Conservation (phyloP, 2,797 vertebrate species). For the Myotis planiceps region DNA sequence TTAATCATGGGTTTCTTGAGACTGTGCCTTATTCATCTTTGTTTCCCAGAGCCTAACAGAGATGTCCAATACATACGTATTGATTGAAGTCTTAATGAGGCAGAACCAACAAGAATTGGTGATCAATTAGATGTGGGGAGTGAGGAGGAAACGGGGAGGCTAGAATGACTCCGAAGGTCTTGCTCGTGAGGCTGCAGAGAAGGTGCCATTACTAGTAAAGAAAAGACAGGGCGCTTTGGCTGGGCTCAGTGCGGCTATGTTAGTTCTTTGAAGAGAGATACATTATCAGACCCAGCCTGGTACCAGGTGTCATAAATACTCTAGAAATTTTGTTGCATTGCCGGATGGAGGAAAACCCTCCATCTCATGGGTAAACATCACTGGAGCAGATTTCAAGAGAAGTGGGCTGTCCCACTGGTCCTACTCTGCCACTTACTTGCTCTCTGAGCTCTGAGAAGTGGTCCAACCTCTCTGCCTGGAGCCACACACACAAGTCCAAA, state of each 20-base stretch:
- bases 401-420: background rate
- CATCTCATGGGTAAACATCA: background rate
- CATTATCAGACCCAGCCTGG: background rate
- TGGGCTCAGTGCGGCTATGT: background rate
- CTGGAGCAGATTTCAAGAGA: background rate
- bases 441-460: background rate
- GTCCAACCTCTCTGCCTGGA: background rate
- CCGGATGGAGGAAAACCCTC: background rate
- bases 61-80: background rate
- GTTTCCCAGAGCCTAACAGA: constrained; percentile 53
- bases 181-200: background rate
- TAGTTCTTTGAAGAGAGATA: background rate
- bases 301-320: background rate
- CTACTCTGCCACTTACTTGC: background rate
- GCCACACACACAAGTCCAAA: background rate
- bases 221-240: background rate
- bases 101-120: constrained; percentile 21
- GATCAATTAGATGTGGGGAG: background rate
- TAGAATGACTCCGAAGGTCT: background rate
- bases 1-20: constrained; percentile 5
- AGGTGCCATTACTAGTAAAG: background rate
- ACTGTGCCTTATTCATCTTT: constrained; percentile 16
- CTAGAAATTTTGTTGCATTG: background rate
- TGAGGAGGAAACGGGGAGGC: background rate
- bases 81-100: constrained; percentile 46